Percentiles rank a stretch among this genome's conserved stretches.
Evolutionary conservation across 2,888 invertebrate species (phyloP).

Genomic region (Melanostoma mellinum): DNA sequence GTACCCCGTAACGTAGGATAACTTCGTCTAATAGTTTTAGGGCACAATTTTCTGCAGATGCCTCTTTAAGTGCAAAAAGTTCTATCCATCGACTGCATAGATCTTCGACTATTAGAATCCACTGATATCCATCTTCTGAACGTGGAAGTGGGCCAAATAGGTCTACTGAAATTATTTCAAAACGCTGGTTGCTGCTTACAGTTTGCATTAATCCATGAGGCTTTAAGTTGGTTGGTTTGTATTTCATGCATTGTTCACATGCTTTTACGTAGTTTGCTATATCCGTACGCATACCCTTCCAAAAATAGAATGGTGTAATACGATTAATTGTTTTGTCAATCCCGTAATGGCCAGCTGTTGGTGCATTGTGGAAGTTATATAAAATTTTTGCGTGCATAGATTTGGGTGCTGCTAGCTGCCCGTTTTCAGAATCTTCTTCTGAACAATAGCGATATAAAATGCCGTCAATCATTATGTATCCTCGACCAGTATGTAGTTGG

Average conservation of each 20-base stretch:
- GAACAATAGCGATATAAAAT: slow-evolving; percentile 55
- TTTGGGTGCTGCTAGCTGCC: no score
- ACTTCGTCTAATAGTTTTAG: slow-evolving; percentile 75
- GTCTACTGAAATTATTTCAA: slow-evolving; percentile 66
- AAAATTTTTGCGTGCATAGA: slow-evolving; percentile 28
- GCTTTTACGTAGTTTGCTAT: slow-evolving; percentile 6
- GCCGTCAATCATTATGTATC: slow-evolving; percentile 31
- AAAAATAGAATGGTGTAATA: slow-evolving; percentile 60
- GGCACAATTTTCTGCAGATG: slow-evolving; percentile 76
- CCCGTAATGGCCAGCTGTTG: slow-evolving; percentile 69
- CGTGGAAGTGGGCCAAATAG: slow-evolving; percentile 67
- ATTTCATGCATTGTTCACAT: background rate
- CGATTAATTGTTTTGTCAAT: slow-evolving; percentile 50
- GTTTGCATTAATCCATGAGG: slow-evolving; percentile 69
- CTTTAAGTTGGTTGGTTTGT: slow-evolving; percentile 64
- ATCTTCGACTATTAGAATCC: slow-evolving; percentile 76
- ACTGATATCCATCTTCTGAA: slow-evolving; percentile 61
- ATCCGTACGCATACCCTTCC: slow-evolving; percentile 59
- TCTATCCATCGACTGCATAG: slow-evolving; percentile 75
- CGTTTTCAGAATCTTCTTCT: slow-evolving; percentile 6
- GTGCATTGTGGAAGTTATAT: slow-evolving; percentile 59
- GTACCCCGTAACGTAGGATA: slow-evolving; percentile 77
- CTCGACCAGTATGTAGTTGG: slow-evolving; percentile 1
- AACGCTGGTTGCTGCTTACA: slow-evolving; percentile 59
- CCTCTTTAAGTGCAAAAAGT: slow-evolving; percentile 75